Percentiles rank a stretch among this genome's conserved stretches.
Conservation (phyloP, 2,797 vertebrate species). For the Chrosomus eos region DNA sequence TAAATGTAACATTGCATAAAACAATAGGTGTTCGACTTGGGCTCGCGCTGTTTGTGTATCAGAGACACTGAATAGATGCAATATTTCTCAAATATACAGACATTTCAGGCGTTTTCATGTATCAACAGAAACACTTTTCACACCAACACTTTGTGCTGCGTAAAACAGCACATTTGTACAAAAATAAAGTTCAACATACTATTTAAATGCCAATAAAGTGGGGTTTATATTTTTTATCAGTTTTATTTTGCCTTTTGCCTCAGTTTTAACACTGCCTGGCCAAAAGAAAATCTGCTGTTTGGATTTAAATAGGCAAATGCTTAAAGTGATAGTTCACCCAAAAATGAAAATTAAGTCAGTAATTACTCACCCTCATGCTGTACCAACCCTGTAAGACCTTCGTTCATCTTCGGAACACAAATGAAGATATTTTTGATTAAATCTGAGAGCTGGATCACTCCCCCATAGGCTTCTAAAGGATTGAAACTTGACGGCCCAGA, state of each 20-base stretch:
- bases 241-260: background rate
- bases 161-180: background rate
- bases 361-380: no score
- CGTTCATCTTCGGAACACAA: no score
- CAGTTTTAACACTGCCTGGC: background rate
- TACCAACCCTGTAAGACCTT: no score
- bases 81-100: background rate
- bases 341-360: no score
- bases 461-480: no score
- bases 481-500: no score
- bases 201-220: background rate
- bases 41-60: background rate
- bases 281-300: no score
- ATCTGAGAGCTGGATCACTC: no score
- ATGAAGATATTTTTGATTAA: no score
- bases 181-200: background rate
- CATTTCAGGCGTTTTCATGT: background rate
- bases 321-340: no score
- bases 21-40: background rate
- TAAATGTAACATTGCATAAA: conserved; percentile 5
- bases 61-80: background rate
- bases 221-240: background rate
- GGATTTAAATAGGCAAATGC: no score
- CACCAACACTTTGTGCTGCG: background rate
- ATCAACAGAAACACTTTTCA: background rate